A percentile compares a stretch with the other conserved stretches of the same genome.
phyloP scores from a whole-genome alignment of 2,888 invertebrate species.

The Mythimna lalbum region DNA sequence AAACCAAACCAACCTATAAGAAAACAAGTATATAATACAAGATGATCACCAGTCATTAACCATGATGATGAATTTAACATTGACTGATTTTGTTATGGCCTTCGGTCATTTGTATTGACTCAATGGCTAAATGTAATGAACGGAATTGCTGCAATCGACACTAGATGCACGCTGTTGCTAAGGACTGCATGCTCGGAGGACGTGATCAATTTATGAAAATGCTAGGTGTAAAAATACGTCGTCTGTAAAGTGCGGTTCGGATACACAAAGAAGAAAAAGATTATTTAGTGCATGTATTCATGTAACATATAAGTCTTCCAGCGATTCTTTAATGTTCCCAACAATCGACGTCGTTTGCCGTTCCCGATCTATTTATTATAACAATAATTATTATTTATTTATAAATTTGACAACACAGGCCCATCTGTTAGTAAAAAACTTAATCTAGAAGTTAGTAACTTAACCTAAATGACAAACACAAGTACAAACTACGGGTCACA shows the following conservation, averaged over 20 bases:
- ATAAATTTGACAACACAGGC: too few species aligned
- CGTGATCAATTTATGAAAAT: too few species aligned
- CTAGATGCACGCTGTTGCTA: background rate
- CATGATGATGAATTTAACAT: constrained; percentile 10
- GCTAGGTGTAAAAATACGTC: background rate
- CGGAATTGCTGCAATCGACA: background rate
- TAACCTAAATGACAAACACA: too few species aligned
- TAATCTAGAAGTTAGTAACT: too few species aligned
- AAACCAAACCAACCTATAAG: too few species aligned
- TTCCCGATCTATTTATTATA: constrained; percentile 73
- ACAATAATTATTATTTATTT: too few species aligned
- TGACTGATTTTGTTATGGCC: too few species aligned
- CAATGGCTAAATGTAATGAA: background rate
- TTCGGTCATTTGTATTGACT: background rate
- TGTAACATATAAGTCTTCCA: too few species aligned
- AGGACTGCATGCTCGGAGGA: background rate
- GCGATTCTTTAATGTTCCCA: constrained; percentile 81
- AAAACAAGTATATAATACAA: background rate
- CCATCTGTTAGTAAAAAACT: too few species aligned
- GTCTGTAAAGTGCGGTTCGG: background rate
- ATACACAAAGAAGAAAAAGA: too few species aligned
- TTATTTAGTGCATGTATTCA: too few species aligned
- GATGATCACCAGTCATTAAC: background rate
- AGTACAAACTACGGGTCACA: too few species aligned
- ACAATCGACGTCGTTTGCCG: constrained; percentile 73